Conservation (phyloP, 2,888 invertebrate genomes). For the Lepidocyrtinus sp. region DNA sequence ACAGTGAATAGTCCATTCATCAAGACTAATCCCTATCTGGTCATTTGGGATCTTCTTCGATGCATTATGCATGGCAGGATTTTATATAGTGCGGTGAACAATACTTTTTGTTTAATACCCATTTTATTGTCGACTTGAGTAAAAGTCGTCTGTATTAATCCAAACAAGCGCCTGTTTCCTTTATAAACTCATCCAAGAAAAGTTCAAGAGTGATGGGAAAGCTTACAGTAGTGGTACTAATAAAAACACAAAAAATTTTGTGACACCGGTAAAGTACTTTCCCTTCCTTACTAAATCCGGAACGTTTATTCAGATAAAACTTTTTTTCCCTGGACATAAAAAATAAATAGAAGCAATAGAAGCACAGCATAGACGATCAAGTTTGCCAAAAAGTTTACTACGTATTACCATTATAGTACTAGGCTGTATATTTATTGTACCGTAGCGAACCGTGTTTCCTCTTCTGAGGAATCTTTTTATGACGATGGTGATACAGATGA, state of each 20-base stretch:
- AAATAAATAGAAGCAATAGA: no score
- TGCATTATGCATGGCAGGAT: constrained; percentile 48
- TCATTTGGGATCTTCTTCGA: constrained; percentile 35
- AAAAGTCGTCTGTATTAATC: neutral
- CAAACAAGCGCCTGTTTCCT: neutral
- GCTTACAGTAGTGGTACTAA: no score
- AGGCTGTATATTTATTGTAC: no score
- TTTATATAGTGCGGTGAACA: no score
- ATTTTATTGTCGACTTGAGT: neutral
- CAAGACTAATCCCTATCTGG: constrained; percentile 41
- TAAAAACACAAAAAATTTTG: neutral
- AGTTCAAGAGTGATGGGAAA: neutral
- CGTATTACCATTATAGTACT: no score
- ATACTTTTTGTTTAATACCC: neutral
- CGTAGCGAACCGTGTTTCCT: neutral
- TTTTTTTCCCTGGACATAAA: no score
- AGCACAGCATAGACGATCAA: no score
- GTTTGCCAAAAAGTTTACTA: no score
- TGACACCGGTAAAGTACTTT: no score
- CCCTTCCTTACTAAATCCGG: no score
- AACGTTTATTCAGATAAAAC: no score
- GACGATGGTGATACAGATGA: neutral
- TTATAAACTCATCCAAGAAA: neutral
- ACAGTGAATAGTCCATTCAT: constrained; percentile 31
- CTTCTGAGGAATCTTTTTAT: neutral